These are phyloP conservation scores for Holotrichia oblita DNA, from an alignment of 1,140 invertebrate genomes.

Conservation along the genomic window DNA sequence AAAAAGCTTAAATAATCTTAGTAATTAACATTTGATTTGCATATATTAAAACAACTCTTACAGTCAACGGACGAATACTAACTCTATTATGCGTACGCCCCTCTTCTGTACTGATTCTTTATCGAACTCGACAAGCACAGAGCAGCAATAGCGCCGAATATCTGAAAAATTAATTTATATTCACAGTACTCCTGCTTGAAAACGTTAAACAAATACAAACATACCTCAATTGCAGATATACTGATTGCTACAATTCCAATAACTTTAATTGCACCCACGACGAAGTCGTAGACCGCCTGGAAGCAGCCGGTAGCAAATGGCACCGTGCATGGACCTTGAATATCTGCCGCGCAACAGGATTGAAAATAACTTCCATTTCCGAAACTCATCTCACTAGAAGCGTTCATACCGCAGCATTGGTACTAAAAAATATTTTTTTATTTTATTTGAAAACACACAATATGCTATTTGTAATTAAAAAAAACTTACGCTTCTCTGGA, in stretches of 20 bases:
- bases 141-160: slow-evolving; percentile 57
- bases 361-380: slow-evolving; percentile 22
- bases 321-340: neutral
- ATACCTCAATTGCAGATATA: slow-evolving; percentile 74
- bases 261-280: slow-evolving; percentile 65
- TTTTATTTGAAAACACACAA: neutral
- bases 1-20: slow-evolving; percentile 36
- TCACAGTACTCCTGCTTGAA: neutral
- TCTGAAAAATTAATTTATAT: slow-evolving; percentile 55
- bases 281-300: slow-evolving; percentile 58
- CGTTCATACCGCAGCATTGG: slow-evolving; percentile 70
- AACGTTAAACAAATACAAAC: slow-evolving; percentile 34
- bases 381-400: slow-evolving; percentile 1
- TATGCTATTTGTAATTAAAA: slow-evolving; percentile 44
- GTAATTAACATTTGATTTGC: slow-evolving; percentile 22
- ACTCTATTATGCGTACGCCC: slow-evolving; percentile 49
- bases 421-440: slow-evolving; percentile 61
- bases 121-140: slow-evolving; percentile 59
- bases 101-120: slow-evolving; percentile 56
- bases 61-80: neutral
- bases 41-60: slow-evolving; percentile 34
- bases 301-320: slow-evolving; percentile 45
- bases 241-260: slow-evolving; percentile 73
- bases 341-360: slow-evolving; percentile 31
- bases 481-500: slow-evolving; percentile 66